Conservation (phyloP, 2,797 vertebrate genomes). For the Eospalax fontanierii region DNA sequence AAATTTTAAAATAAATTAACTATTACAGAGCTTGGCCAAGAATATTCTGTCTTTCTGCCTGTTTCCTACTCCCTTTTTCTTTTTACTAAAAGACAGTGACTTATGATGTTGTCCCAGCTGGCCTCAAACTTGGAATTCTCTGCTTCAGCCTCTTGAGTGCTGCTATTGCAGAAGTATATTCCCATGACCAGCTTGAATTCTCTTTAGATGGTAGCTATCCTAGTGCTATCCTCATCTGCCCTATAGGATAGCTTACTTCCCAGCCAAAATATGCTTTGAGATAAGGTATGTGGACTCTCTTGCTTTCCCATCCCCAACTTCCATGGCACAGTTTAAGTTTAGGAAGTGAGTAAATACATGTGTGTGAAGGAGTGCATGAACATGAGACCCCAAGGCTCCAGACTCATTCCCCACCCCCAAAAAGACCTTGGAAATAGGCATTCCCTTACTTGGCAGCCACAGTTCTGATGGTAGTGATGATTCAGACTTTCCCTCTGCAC, state of each 20-base stretch:
- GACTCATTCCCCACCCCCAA: not conserved
- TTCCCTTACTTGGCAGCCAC: conserved; percentile 95
- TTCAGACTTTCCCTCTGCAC: conserved; percentile 96
- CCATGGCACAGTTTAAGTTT: not conserved
- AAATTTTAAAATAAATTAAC: conserved; percentile 62
- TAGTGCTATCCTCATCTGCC: not conserved
- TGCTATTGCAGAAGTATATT: not conserved
- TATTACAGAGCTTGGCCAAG: conserved; percentile 17
- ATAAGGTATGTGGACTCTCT: not conserved
- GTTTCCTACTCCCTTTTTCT: not conserved
- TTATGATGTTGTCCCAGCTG: not conserved
- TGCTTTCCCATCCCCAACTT: not conserved
- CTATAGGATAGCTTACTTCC: not conserved
- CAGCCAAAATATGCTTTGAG: not conserved
- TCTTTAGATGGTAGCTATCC: not conserved
- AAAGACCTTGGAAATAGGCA: not conserved
- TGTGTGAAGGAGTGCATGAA: not conserved
- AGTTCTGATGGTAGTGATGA: conserved; percentile 96
- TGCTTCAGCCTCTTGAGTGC: not conserved
- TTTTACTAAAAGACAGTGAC: not conserved
- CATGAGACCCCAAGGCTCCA: not conserved
- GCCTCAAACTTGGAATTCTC: not conserved
- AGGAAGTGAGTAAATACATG: not conserved
- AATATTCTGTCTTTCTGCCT: not conserved
- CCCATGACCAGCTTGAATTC: not conserved